Conservation (phyloP, 2,888 invertebrate species). For the Perizoma flavofasciatum region DNA sequence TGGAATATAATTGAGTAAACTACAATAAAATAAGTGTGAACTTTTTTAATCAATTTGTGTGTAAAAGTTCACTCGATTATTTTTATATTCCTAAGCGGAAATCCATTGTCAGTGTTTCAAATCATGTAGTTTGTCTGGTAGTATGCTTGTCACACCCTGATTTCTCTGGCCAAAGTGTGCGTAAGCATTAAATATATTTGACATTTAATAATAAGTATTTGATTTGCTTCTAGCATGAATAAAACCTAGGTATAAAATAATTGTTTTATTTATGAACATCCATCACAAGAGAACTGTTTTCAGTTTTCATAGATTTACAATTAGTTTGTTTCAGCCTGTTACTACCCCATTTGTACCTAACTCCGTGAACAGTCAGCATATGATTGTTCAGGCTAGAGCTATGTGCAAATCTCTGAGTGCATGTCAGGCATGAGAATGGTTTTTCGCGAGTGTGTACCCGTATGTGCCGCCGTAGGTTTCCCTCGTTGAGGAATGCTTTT, state of each 20-base stretch:
- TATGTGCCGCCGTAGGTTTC: conserved; percentile 66
- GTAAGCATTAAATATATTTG: conserved; percentile 35
- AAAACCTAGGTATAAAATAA: conserved; percentile 24
- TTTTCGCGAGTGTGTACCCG: conserved; percentile 73
- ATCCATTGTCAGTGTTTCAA: no score
- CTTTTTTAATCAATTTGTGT: no score
- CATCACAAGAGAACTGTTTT: conserved; percentile 2
- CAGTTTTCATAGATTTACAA: conserved; percentile 39
- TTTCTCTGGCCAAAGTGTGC: no score
- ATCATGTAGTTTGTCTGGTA: no score
- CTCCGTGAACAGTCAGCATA: conserved; percentile 69
- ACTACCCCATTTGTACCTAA: conserved; percentile 70
- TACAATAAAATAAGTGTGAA: no score
- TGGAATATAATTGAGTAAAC: no score
- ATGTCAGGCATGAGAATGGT: conserved; percentile 69
- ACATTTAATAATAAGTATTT: conserved; percentile 41
- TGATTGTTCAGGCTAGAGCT: conserved; percentile 78
- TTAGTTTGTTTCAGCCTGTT: conserved; percentile 47
- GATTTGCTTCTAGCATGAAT: conserved; percentile 37
- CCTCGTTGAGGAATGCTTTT: conserved; percentile 63
- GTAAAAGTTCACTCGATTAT: no score
- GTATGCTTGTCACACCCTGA: no score
- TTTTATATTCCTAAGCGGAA: no score
- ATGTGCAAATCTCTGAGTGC: conserved; percentile 68
- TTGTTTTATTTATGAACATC: conserved; percentile 22